A percentile compares a stretch with the other conserved stretches of the same genome.
These are phyloP conservation scores for Leptodactylus fuscus DNA, from an alignment of 2,113 vertebrate species.

Conservation along the genomic window DNA sequence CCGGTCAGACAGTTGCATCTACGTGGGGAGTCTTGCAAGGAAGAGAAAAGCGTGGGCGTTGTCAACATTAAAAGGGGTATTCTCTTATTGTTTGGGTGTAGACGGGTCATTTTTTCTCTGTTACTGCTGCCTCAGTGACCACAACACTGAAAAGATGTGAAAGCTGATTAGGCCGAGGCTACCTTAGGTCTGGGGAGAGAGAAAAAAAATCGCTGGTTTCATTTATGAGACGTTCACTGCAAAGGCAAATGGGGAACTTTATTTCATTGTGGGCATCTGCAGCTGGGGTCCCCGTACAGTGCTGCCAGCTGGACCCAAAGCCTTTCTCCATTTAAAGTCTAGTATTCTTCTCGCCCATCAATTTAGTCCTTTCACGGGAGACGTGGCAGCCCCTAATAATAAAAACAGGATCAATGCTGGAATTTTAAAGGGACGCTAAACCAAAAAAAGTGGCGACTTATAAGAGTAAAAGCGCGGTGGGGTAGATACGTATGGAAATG, in stretches of 20 bases:
- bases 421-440: neutral
- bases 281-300: conserved; percentile 38
- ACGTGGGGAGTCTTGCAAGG: conserved; percentile 81
- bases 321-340: conserved; percentile 24
- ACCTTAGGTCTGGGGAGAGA: conserved; percentile 70
- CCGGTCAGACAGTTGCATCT: conserved; percentile 85
- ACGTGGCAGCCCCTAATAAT: neutral
- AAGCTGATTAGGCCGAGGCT: conserved; percentile 75
- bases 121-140: conserved; percentile 85
- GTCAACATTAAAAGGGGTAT: conserved; percentile 86
- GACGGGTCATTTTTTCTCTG: conserved; percentile 88
- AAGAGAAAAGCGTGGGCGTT: conserved; percentile 83
- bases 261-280: conserved; percentile 62
- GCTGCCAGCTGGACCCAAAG: conserved; percentile 47
- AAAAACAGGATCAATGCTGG: neutral
- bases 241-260: conserved; percentile 13
- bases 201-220: conserved; percentile 29
- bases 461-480: neutral
- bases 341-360: conserved; percentile 37
- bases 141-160: conserved; percentile 73
- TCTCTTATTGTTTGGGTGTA: conserved; percentile 88
- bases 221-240: conserved; percentile 59
- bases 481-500: too few relatives aligned
- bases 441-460: neutral
- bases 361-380: conserved; percentile 18